phyloP scores from a whole-genome alignment of 2,113 vertebrate genomes.

The Reinhardtius hippoglossoides region DNA sequence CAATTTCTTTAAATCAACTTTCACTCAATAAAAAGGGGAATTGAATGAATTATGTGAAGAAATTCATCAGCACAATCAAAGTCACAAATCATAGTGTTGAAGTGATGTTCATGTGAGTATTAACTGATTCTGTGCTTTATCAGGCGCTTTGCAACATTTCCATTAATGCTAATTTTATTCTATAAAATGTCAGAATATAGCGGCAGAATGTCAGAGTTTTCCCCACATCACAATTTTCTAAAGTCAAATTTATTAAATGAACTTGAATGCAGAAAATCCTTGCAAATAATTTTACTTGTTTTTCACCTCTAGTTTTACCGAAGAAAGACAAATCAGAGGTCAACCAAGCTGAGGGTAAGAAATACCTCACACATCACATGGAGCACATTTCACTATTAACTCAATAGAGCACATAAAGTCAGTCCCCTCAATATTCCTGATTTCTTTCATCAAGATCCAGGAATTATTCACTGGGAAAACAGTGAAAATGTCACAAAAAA shows the following conservation, averaged over 20 bases:
- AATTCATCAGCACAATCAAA: background rate
- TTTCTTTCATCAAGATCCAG: too few relatives aligned
- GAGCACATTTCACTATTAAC: background rate
- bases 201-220: too few relatives aligned
- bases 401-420: too few relatives aligned
- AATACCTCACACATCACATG: background rate
- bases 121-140: too few relatives aligned
- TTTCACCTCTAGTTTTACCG: background rate
- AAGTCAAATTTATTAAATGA: background rate
- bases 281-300: too few relatives aligned
- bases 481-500: too few relatives aligned
- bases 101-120: too few relatives aligned
- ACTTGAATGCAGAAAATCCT: background rate
- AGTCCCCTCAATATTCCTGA: too few relatives aligned
- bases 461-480: too few relatives aligned
- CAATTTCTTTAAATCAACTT: background rate
- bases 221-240: too few relatives aligned
- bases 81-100: background rate
- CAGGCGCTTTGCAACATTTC: background rate
- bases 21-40: background rate
- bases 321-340: background rate
- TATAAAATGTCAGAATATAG: too few relatives aligned
- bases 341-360: constrained; percentile 20
- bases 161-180: background rate
- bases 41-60: background rate